Percentiles rank a stretch among this genome's conserved stretches.
Conservation (phyloP, 2,797 vertebrate genomes). For the Streptopelia turtur region DNA sequence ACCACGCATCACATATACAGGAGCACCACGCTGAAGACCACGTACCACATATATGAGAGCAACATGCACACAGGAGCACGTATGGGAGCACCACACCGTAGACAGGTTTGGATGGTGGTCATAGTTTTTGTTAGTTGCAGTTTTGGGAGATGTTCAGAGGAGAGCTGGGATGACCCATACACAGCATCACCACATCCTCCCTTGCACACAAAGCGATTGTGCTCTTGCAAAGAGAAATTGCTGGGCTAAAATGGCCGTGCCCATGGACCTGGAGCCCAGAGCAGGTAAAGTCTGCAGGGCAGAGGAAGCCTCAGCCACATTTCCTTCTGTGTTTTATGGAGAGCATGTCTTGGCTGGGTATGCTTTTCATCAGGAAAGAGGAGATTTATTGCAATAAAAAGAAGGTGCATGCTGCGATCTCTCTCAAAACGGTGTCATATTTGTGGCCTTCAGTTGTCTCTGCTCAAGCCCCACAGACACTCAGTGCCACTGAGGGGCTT, state of each 20-base stretch:
- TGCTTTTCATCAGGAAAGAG: background rate
- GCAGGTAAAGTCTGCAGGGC: background rate
- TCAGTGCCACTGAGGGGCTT: background rate
- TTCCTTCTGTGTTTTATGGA: background rate
- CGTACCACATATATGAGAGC: background rate
- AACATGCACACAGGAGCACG: background rate
- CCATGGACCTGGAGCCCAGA: background rate
- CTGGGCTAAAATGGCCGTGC: background rate
- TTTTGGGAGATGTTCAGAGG: background rate
- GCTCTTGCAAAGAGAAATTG: background rate
- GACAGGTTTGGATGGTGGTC: background rate
- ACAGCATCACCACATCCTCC: background rate
- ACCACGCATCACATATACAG: background rate
- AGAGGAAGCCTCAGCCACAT: background rate
- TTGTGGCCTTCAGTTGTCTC: background rate
- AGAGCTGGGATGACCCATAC: background rate
- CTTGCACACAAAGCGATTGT: fast-evolving
- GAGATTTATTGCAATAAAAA: background rate
- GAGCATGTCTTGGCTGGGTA: background rate
- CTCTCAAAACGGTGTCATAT: background rate
- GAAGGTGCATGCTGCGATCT: background rate
- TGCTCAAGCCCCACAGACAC: background rate
- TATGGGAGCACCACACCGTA: background rate
- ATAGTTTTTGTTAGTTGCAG: background rate
- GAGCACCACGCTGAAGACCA: background rate